Base-by-base conservation (phyloP, 2,888 invertebrate genomes). In the Glaucopsyche alexis region DNA sequence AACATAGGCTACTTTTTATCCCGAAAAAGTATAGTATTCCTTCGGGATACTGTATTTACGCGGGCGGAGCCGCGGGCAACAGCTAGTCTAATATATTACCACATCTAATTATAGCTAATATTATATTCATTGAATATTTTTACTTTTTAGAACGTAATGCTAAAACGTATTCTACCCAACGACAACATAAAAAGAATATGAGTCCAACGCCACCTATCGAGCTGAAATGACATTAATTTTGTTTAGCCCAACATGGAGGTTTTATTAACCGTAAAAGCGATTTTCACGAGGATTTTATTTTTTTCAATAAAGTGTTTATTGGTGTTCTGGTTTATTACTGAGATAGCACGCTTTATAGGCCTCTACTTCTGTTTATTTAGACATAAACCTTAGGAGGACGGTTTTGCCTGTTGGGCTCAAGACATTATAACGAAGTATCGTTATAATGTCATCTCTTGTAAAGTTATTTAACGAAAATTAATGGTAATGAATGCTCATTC, bases 221-320 rank as follows among this genome's bases (percentile, higher is more conserved):
- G 47, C 74, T 65, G 75, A 75, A 73, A 77, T 75, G 72, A 74
- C 50, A 75, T 74, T 76, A 75, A 77, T 77, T 70, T 9, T 52
- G 74, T 71, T 77, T 60, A 29, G 77, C 74, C 74, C 75, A 72
- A 79, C 78, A 76, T 75, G 74, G 78, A 75, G 72, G 69, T 77
- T 82, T 82, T 80, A 82, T 78, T 76, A 76, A 76, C 80, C 81
- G 77, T 81, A 82, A 84, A 84, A 83, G 78, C 75, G 76, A 76
- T 81, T 81, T 84, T 85, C 80, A 84, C 81, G 82, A 81, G 77
- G 71, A 77, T 77, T 81, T 87, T 84, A 86, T 83, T 85, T 88
- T 86, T 86, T 84, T 84, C 85, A 84, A 87, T 87, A 89, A 88
- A 88, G 79, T 80, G 83, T 87, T 88, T 88, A 88, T 86, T 84